Base-by-base conservation (phyloP, 2,113 vertebrate genomes). In the Cavia porcellus region DNA sequence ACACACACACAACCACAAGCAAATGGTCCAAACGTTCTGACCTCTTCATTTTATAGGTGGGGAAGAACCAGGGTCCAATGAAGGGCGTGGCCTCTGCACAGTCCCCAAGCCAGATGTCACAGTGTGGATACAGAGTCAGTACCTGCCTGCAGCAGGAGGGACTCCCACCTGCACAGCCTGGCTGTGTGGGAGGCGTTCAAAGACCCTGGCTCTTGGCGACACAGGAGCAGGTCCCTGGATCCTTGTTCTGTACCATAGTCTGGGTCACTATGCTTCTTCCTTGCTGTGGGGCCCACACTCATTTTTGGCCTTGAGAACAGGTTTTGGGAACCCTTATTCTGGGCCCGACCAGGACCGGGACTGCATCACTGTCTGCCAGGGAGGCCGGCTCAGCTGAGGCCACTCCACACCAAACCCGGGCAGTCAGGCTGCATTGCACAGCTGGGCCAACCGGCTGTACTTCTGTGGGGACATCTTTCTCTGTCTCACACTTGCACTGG, bases 381-480 rank as follows among this genome's bases (percentile, higher is more conserved):
- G 52, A 89, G 80, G 68, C 50, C 55, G 52, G 0, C 20, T 28
- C 52, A 38, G 0, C 20, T 28, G 57, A 38, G 45, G 64, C 14
- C 7, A 32, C 50, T 55, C 68, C 11, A 52, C 7, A 42, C 35
- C 45, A 52, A 3, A 3, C 22, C 12, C 28, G 35, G 70, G 45
- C 52, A 64, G 61, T 68, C 32, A 24, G 45, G 24, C 1, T n/a
- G 5, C 11, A 50, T n/a, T 35, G 8, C 3, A 7, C 38, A 8
- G 32, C 32, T n/a, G 55, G 35, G 15, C 38, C n/a, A 17, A 24
- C 32, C 47, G 66, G 5, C 0, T 0, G 4, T 15, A 0, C 61
- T 68, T 66, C 62, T 2, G 0, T 22, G 66, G 12, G 20, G 0
- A 5, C 4, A 8, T 4, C 4, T 35, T 14, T 86, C 12, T 75